Base-by-base conservation (phyloP, 2,797 vertebrate species). In the Poecile montanus region DNA sequence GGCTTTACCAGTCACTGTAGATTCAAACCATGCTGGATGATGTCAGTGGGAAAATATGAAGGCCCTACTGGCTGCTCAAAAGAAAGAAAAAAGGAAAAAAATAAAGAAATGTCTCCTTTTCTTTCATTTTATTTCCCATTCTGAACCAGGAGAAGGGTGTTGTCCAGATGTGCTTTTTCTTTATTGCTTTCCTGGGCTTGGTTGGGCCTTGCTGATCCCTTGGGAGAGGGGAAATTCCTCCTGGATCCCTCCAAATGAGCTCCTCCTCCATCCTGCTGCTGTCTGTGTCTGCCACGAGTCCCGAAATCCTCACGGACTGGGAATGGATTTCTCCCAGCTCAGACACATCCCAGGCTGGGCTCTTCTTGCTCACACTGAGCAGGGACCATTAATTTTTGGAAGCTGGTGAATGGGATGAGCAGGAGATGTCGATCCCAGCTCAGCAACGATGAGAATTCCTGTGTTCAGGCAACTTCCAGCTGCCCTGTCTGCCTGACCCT, bases 21-120 rank as follows among this genome's bases (percentile, higher is more conserved):
- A 97, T 95, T 94, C 97, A 96, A 97, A 96, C 96, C 96, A 67
- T 92, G 97, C 66, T 44, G 83, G 90, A 92, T 98, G 98, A 98
- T 97, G 97, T 98, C 97, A 98, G 96, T 96, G 98, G 98, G 97
- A 98, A 98, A 98, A 42, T 96, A 98, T 97, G 98, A 96, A 54
- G 54, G 84, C 45, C 67, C 83, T 91, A 94, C 86, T 94, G 95
- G 93, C 79, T 94, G 83, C 57, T 89, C 10, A 11, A 65, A 81
- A 73, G n/a, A 53, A 70, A 26, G 42, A 30, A 30, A 61, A 56
- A 44, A 16, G 15, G 2, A 12, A 26, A 20, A 13, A 27, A 45
- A 5, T 3, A 56, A 6, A 66, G 17, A 16, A 32, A 76, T 47
- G 72, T 38, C 71, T 81, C 80, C 16, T 54, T 88, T 95, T 96